Base-by-base conservation (phyloP, 2,113 vertebrate species). In the Empidonax alnorum region DNA sequence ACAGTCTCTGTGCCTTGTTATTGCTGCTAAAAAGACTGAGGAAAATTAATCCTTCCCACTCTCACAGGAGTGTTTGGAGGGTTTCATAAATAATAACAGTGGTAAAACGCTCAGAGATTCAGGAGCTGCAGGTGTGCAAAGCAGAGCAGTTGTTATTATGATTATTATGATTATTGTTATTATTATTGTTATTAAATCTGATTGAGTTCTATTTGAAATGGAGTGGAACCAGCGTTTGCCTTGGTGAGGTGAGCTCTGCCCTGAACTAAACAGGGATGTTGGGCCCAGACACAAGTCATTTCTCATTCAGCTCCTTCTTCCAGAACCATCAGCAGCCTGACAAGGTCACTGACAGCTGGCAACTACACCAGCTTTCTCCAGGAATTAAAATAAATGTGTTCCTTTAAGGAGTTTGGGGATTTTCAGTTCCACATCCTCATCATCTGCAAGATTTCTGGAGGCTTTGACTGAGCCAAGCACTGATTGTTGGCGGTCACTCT, bases 341-440 rank as follows among this genome's bases (percentile, higher is more conserved):
- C 89, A 85, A 75, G 91, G 78, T 80, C 84, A n/a, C 85, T 28
- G 41, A 8, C 21, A 71, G 85, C 88, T 76, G 82, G 78, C 93
- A 94, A 50, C 6, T 6, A 3, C 39, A 44, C 73, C 65, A 41
- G 1, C 25, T 37, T 84, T 3, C 63, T 50, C 67, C 37, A 66
- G 69, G 30, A 53, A 85, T 79, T 18, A 46, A 39, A 63, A 88
- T 24, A 9, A 73, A 22, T 3, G 5, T 22, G 9, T 46, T 78
- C 75, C 74, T 81, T 65, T 33, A 71, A 77, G 78, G 61, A 90
- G 14, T 49, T 59, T 33, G 0, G 11, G 31, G 42, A 41, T 49
- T 67, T 88, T 35, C 63, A 68, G 13, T 66, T 59, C 83, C 84
- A 7, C 1, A 30, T 46, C 71, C 31, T 39, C 19, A 0, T 21